Evolutionary conservation across 2,888 invertebrate genomes (phyloP).

Genomic region (Apeira syringaria): DNA sequence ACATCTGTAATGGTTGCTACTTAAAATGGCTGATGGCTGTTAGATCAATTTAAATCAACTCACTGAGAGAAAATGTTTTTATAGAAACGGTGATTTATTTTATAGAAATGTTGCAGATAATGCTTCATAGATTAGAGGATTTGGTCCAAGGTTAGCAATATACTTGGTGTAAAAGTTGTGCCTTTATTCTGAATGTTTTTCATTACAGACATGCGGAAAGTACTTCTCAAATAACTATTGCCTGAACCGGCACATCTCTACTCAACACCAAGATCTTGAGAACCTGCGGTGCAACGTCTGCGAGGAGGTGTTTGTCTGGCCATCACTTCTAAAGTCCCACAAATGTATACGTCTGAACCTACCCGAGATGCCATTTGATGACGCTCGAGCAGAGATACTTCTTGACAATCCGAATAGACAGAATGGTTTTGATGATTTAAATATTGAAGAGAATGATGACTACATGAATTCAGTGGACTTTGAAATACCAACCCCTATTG

Average conservation of each 20-base stretch:
- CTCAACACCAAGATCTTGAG: conserved; percentile 45
- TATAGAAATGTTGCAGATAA: too few relatives aligned
- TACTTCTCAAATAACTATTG: conserved; percentile 56
- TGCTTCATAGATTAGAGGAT: too few relatives aligned
- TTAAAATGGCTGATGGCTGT: too few relatives aligned
- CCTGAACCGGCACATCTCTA: conserved; percentile 56
- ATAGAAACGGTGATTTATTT: too few relatives aligned
- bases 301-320: conserved; percentile 67
- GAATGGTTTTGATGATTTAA: conserved; percentile 50
- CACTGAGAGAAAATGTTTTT: too few relatives aligned
- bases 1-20: too few relatives aligned
- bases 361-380: conserved; percentile 61
- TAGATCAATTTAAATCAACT: too few relatives aligned
- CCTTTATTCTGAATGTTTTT: background rate
- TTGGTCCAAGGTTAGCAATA: too few relatives aligned
- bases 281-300: conserved; percentile 55
- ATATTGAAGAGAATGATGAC: conserved; percentile 48
- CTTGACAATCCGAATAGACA: conserved; percentile 50
- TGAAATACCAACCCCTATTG: conserved; percentile 67
- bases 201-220: conserved; percentile 61
- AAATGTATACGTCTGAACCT: conserved; percentile 55
- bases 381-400: conserved; percentile 59
- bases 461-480: conserved; percentile 58
- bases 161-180: too few relatives aligned
- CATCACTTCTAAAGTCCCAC: conserved; percentile 53